Conservation (phyloP, 2,888 invertebrate species). For the Aleiodes testaceus region DNA sequence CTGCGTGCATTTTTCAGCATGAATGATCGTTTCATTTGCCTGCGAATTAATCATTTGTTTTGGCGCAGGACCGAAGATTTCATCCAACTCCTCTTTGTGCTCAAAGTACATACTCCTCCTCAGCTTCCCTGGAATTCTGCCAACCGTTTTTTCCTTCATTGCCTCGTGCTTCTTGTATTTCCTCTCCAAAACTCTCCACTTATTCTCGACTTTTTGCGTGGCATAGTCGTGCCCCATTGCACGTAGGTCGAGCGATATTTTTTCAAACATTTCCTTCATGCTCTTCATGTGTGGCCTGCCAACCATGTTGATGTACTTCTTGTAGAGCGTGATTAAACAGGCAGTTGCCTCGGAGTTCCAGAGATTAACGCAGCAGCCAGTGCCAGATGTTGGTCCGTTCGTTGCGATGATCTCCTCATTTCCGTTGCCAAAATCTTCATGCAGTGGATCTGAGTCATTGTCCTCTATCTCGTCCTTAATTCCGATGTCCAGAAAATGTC, state of each 20-base stretch:
- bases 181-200: slow-evolving; percentile 16
- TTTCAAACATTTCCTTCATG: slow-evolving; percentile 23
- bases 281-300: slow-evolving; percentile 7
- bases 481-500: neutral
- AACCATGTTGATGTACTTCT: slow-evolving; percentile 3
- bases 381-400: neutral
- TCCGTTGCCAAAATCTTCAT: slow-evolving; percentile 4
- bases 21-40: no score
- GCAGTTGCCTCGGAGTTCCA: slow-evolving; percentile 16
- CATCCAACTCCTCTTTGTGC: slow-evolving; percentile 17
- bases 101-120: slow-evolving; percentile 11
- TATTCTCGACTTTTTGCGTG: slow-evolving; percentile 3
- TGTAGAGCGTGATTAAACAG: slow-evolving; percentile 1
- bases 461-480: neutral
- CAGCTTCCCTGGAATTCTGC: neutral
- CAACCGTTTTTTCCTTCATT: neutral
- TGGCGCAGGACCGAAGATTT: slow-evolving; percentile 8
- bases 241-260: neutral
- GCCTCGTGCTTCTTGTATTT: slow-evolving; percentile 19
- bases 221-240: slow-evolving; percentile 7
- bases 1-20: neutral
- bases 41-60: neutral
- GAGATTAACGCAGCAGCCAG: slow-evolving; percentile 5
- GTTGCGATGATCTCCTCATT: neutral
- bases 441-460: neutral